Conservation (phyloP, 2,113 vertebrate genomes). For the Amia ocellicauda region DNA sequence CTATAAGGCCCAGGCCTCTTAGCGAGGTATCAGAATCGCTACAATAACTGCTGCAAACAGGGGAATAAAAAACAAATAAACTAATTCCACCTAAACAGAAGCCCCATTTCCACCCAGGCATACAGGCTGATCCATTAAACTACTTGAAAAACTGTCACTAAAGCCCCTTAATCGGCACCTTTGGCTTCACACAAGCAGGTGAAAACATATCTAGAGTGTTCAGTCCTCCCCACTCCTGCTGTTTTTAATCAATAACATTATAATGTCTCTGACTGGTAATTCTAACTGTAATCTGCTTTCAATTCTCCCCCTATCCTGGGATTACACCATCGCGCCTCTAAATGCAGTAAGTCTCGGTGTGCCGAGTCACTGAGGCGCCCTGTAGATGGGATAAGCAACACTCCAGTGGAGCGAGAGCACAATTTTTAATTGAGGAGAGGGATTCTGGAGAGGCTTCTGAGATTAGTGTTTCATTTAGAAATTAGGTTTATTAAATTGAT, state of each 20-base stretch:
- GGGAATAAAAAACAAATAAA: too few relatives aligned
- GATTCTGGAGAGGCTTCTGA: background rate
- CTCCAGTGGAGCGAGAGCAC: background rate
- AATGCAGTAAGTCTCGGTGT: background rate
- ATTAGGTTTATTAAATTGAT: conserved; percentile 1
- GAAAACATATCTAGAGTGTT: conserved; percentile 62
- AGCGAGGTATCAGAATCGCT: too few relatives aligned
- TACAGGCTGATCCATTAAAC: too few relatives aligned
- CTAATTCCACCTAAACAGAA: too few relatives aligned
- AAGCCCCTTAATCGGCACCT: conserved; percentile 8
- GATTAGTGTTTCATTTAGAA: conserved; percentile 6
- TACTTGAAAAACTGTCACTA: background rate
- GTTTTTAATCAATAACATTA: conserved; percentile 71
- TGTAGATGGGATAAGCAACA: background rate
- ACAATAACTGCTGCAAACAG: too few relatives aligned
- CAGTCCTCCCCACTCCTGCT: conserved; percentile 64
- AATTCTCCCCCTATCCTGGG: conserved; percentile 36
- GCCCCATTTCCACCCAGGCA: too few relatives aligned
- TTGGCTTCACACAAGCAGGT: conserved; percentile 52
- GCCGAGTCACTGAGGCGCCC: background rate
- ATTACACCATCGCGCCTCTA: conserved; percentile 35
- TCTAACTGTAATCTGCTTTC: conserved; percentile 45
- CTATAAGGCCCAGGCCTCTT: too few relatives aligned
- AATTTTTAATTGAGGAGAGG: conserved; percentile 6
- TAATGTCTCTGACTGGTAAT: conserved; percentile 46